These are phyloP conservation scores for Parelbella ahira DNA, from an alignment of 2,888 invertebrate species.

Conservation along the genomic window DNA sequence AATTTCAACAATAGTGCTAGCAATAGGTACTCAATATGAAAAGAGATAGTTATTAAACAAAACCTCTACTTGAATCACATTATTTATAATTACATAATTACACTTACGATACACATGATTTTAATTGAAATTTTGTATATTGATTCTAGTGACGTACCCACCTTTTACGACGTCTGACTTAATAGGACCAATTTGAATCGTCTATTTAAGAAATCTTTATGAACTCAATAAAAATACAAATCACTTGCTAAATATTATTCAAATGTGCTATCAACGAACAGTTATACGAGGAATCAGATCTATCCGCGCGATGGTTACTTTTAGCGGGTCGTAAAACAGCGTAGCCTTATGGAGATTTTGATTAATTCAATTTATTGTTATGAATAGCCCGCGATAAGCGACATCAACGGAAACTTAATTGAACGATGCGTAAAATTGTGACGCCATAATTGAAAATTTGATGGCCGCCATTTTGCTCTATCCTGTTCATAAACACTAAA, in stretches of 20 bases:
- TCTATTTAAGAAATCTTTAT: slow-evolving; percentile 3
- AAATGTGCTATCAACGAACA: slow-evolving; percentile 9
- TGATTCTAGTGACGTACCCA: too few species aligned
- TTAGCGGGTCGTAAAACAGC: slow-evolving; percentile 20
- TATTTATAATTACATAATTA: too few species aligned
- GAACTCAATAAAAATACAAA: slow-evolving; percentile 13
- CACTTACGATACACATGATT: too few species aligned
- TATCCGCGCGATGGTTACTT: slow-evolving; percentile 9
- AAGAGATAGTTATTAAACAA: too few species aligned
- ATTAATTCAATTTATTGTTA: slow-evolving; percentile 17
- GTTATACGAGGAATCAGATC: slow-evolving; percentile 5
- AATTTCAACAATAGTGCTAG: too few species aligned
- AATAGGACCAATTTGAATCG: slow-evolving; percentile 2
- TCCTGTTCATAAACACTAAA: slow-evolving; percentile 18
- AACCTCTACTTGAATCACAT: too few species aligned
- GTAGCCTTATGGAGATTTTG: slow-evolving; percentile 14
- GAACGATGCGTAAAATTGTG: slow-evolving; percentile 9
- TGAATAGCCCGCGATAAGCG: slow-evolving; percentile 14
- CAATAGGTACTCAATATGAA: too few species aligned
- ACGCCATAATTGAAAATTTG: slow-evolving; percentile 23
- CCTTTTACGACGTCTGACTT: slow-evolving; percentile 2
- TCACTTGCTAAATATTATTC: slow-evolving; percentile 9
- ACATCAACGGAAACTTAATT: slow-evolving; percentile 12
- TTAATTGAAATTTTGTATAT: too few species aligned
- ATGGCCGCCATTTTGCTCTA: slow-evolving; percentile 18